Evolutionary conservation across 2,888 invertebrate species (phyloP).

Genomic region (Odiellus spinosus): DNA sequence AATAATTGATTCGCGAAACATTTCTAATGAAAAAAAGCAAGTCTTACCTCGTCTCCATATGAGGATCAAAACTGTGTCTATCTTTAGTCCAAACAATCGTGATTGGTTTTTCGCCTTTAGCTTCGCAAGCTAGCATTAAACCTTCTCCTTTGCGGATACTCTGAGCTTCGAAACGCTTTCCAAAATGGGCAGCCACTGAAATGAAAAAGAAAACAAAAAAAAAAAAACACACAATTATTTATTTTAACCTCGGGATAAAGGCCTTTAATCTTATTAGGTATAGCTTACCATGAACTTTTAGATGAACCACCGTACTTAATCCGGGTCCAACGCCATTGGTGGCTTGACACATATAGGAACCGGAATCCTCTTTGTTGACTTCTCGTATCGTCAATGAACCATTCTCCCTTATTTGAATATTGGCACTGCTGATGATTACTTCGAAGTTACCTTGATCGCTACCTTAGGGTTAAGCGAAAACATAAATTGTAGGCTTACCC

Average conservation of each 20-base stretch:
- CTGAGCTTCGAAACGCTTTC: conserved; percentile 14
- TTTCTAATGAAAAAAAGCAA: too few relatives aligned
- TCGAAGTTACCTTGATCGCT: conserved; percentile 10
- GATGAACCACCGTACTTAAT: conserved; percentile 19
- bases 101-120: conserved; percentile 29
- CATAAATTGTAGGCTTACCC: too few relatives aligned
- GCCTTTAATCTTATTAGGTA: background rate
- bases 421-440: conserved; percentile 20
- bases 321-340: conserved; percentile 20
- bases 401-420: conserved; percentile 21
- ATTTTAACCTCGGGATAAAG: too few relatives aligned
- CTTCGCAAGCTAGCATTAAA: conserved; percentile 12
- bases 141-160: conserved; percentile 14
- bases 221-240: too few relatives aligned
- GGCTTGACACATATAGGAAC: conserved; percentile 21
- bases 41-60: too few relatives aligned
- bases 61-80: conserved; percentile 9
- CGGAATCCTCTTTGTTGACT: conserved; percentile 18
- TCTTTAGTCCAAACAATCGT: conserved; percentile 31
- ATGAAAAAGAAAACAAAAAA: conserved; percentile 5
- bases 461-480: background rate
- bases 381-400: conserved; percentile 20
- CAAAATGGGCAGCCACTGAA: conserved; percentile 18
- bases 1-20: too few relatives aligned
- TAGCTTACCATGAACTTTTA: conserved; percentile 20